Percentiles rank a stretch among this genome's conserved stretches.
phyloP scores from a whole-genome alignment of 1,140 invertebrate genomes.

The Pseudomyrmex pallidus region DNA sequence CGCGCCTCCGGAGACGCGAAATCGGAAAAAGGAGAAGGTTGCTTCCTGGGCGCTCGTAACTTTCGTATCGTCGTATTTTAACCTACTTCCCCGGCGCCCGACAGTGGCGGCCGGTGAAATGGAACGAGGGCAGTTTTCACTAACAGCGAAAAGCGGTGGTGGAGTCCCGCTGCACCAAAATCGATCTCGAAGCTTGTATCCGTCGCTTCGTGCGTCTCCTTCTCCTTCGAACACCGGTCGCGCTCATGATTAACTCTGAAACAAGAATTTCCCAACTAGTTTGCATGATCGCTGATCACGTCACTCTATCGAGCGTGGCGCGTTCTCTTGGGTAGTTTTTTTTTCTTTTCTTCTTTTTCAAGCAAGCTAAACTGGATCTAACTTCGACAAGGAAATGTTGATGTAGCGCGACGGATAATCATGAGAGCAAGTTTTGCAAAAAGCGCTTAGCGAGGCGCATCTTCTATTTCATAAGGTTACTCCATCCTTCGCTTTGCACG shows the following conservation, averaged over 20 bases:
- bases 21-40: slow-evolving; percentile 43
- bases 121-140: slow-evolving; percentile 73
- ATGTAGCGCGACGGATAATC: background rate
- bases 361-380: background rate
- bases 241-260: slow-evolving; percentile 48
- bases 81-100: slow-evolving; percentile 59
- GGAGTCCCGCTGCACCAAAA: slow-evolving; percentile 68
- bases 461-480: slow-evolving; percentile 49
- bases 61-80: slow-evolving; percentile 72
- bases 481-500: slow-evolving; percentile 18
- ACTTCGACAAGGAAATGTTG: background rate
- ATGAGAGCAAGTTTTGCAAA: background rate
- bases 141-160: slow-evolving; percentile 59
- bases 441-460: slow-evolving; percentile 15
- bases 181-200: slow-evolving; percentile 68
- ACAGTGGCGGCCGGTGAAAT: slow-evolving; percentile 59
- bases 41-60: slow-evolving; percentile 59
- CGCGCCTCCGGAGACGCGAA: slow-evolving; percentile 53
- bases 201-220: background rate
- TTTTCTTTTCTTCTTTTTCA: background rate
- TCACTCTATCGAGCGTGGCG: background rate
- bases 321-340: background rate
- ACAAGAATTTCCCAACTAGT: background rate
- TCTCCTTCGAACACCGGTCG: background rate
- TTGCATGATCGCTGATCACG: slow-evolving; percentile 7